Base-by-base conservation (phyloP, 2,888 invertebrate species). In the Drosophila nr. perissopoda region DNA sequence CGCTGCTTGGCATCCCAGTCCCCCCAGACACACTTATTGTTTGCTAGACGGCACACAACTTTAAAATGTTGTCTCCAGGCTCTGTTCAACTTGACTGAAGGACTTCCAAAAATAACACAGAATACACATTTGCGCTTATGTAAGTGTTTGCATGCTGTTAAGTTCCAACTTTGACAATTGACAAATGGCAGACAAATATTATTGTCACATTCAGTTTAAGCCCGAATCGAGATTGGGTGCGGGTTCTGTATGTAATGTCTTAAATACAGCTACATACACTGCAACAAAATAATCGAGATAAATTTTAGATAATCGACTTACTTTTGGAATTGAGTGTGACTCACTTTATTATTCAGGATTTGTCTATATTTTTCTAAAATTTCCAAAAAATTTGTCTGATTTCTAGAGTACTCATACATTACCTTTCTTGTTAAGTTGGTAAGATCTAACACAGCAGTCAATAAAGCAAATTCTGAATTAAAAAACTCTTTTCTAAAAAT, bases 21-120 rank as follows among this genome's bases (percentile, higher is more conserved):
- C 45, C 29, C 45, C 29, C 45, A 21, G 60, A 40, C 60, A 31
- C 25, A 48, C 57, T 33, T 33, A 73, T 69, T 76, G 71, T 73
- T 58, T 62, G 53, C 64, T 53, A 78, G 78, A 52, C 58, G 52
- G 63, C 61, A 68, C 62, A 62, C 69, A 76, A 76, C 64, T 83
- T 81, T 71, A 73, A 82, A 71, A 51, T 69, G 71, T 57, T 69
- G 53, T 61, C 34, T 25, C 2, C 21, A 16, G 25, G 45, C 13
- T 25, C 36, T 31, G 40, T 18, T 25, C 25, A 36, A 56, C 31
- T 29, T 18, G 13, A 21, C 38, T 27, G 13, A 49, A 53, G 52
- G 33, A 61, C 59, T 31, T 21, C 54, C 59, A 53, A 29, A 38
- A 36, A 33, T 25, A 45, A 36, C n/a, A 31, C 25, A 11, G 21